Conservation (phyloP, 2,888 invertebrate genomes). For the Oscheius sp. region DNA sequence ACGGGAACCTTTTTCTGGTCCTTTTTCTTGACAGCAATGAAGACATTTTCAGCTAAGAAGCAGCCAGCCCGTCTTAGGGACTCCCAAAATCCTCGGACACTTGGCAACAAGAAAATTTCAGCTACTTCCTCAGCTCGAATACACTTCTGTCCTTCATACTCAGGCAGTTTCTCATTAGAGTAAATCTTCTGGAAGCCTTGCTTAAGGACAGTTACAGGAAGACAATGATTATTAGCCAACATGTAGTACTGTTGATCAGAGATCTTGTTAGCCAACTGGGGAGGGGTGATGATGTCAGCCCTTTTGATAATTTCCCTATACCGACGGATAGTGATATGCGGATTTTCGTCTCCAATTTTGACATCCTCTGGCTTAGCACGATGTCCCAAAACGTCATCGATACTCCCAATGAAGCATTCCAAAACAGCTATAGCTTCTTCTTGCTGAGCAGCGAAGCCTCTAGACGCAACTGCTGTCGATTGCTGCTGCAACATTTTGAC, state of each 20-base stretch:
- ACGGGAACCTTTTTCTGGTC: not conserved
- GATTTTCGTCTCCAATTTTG: not conserved
- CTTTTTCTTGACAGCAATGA: not conserved
- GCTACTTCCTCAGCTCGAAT: not conserved
- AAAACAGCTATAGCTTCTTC: not conserved
- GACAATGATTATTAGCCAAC: not conserved
- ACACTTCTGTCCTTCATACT: not conserved
- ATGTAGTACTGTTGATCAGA: not conserved
- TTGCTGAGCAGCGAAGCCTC: not conserved
- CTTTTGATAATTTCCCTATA: not conserved
- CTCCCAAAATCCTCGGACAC: constrained; percentile 15
- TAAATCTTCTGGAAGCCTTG: not conserved
- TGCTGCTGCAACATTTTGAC: not conserved
- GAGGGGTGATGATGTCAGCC: not conserved
- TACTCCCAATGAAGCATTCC: constrained; percentile 13
- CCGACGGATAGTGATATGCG: not conserved
- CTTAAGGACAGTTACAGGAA: not conserved
- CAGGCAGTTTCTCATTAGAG: not conserved
- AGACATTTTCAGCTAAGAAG: not conserved
- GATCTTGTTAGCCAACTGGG: not conserved
- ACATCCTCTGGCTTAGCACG: constrained; percentile 3
- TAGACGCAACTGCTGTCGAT: not conserved
- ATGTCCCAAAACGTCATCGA: constrained; percentile 20
- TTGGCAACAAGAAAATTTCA: not conserved
- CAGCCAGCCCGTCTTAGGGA: constrained; percentile 16